Evolutionary conservation across 1,140 invertebrate species (phyloP), one percentile per base, ranked within the genome.

Genomic region (Brachionus rotundiformis): DNA sequence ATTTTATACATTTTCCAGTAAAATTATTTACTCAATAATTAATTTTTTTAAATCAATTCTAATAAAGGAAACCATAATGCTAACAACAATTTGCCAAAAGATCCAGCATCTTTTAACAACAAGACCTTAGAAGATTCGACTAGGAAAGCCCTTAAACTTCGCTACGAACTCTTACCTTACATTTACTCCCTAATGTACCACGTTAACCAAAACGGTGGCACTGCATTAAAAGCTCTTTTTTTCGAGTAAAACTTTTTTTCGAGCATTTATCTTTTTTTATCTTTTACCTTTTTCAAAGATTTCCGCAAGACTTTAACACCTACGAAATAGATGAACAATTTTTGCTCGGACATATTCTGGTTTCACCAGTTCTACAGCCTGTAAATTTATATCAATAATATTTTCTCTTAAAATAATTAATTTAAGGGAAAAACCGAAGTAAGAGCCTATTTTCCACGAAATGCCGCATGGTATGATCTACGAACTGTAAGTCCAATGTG

Each of bases 121-220:
- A 77, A 31, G 61, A 82, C 36, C 33, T 36, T 73, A 7, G 68
- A 47, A 61, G 16, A 36, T 39, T 63, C 80, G 3, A 84, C 83
- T 44, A 90, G 87, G 83, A 89, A 89, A 82, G 91, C 93, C 4
- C 86, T 94, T 6, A 85, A 85, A 7, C 88, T 91, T 31, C 90
- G 94, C 49, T 95, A 95, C 85, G 88, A 88, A 1, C 87, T 95
- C 1, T 86, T 95, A 23, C 94, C 94, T 0, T 93, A 93, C 86
- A 90, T 95, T 19, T 95, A 95, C 86, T 93, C 93, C 0, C 87
- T 93, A 59, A 93, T 95, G 85, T 93, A 91, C 87, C 86, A 89
- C 11, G 92, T 92, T 0, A 91, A 94, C 86, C 84, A 87, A 3
- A 88, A 88, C 83, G 93, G 93, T 0, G 90, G 91, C 29, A 92